Percentiles rank a stretch among this genome's conserved stretches.
These are phyloP conservation scores for Smittia aterrima DNA, from an alignment of 2,888 invertebrate genomes.

Conservation along the genomic window DNA sequence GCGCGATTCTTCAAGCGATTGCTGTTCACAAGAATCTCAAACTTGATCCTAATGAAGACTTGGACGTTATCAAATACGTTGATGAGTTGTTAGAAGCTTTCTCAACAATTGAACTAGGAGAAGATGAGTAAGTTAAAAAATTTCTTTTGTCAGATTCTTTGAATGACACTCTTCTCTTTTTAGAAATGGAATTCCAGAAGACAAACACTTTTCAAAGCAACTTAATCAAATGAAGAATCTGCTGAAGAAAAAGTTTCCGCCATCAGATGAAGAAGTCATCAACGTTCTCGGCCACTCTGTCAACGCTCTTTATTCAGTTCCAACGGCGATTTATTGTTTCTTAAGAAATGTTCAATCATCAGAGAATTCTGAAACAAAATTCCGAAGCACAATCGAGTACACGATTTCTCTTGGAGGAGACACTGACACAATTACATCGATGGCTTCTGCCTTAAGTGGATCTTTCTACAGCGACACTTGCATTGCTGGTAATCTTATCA, in stretches of 20 bases:
- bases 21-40: constrained; percentile 60
- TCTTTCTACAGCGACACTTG: constrained; percentile 63
- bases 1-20: constrained; percentile 59
- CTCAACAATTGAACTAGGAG: constrained; percentile 54
- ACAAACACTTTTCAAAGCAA: constrained; percentile 58
- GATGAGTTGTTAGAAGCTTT: constrained; percentile 58
- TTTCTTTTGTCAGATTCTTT: background rate
- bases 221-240: constrained; percentile 57
- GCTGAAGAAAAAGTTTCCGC: constrained; percentile 52
- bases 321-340: constrained; percentile 70
- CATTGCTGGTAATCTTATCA: constrained; percentile 56
- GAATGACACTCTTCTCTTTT: background rate
- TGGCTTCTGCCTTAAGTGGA: constrained; percentile 70
- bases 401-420: constrained; percentile 73
- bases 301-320: constrained; percentile 66
- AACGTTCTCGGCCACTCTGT: constrained; percentile 61
- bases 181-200: constrained; percentile 49
- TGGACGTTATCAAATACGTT: constrained; percentile 57
- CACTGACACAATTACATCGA: constrained; percentile 73
- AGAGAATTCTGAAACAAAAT: constrained; percentile 56
- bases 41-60: constrained; percentile 52
- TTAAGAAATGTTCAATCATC: constrained; percentile 49
- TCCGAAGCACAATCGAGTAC: constrained; percentile 65
- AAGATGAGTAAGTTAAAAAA: constrained; percentile 50
- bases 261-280: constrained; percentile 56